These are phyloP conservation scores for Eupithecia exiguata DNA, from an alignment of 2,888 invertebrate species.

Conservation along the genomic window DNA sequence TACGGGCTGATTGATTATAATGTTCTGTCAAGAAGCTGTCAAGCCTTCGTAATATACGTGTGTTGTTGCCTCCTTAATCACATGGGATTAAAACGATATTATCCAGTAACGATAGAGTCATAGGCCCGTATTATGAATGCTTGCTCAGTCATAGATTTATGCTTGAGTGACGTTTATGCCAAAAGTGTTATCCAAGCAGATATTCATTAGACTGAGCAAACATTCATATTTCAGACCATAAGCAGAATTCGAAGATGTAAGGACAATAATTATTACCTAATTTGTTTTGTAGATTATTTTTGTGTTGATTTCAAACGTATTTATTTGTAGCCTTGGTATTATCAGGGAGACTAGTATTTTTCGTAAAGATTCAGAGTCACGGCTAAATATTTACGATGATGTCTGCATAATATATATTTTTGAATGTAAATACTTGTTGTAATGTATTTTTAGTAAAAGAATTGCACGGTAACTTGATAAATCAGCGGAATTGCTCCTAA, in stretches of 20 bases:
- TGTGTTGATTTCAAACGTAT: not conserved
- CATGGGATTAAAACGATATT: not conserved
- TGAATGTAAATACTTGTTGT: not conserved
- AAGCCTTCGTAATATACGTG: not conserved
- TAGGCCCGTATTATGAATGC: no score
- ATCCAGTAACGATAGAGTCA: not conserved
- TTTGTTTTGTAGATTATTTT: not conserved
- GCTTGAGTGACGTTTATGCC: no score
- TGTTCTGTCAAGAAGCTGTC: conserved; percentile 2
- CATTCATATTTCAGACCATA: not conserved
- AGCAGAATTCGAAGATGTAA: not conserved
- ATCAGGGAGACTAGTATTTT: no score
- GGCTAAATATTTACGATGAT: not conserved
- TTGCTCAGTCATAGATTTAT: no score
- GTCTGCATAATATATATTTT: not conserved
- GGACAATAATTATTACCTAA: not conserved
- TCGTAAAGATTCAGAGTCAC: not conserved
- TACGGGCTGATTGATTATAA: not conserved
- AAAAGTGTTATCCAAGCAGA: no score
- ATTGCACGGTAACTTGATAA: not conserved
- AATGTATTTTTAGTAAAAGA: not conserved
- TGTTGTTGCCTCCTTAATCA: not conserved
- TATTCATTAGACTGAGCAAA: no score
- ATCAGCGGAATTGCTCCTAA: conserved; percentile 1
- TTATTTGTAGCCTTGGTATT: not conserved